These are phyloP conservation scores for Priocnemis perturbator DNA, from an alignment of 2,888 invertebrate species.

Conservation along the genomic window DNA sequence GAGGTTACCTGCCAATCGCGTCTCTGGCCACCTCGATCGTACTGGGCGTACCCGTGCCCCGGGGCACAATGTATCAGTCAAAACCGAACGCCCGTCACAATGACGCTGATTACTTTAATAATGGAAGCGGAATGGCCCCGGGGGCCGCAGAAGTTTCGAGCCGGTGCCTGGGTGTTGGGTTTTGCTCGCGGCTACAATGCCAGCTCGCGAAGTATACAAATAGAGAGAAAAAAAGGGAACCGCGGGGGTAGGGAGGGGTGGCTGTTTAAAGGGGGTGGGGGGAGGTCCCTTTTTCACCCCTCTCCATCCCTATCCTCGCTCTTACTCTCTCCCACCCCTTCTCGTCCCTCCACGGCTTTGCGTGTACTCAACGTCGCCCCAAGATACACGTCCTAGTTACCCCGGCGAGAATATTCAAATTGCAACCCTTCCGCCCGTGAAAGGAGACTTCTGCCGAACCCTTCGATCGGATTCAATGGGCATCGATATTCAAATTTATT, in stretches of 20 bases:
- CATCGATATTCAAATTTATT: conserved; percentile 76
- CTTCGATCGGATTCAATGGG: conserved; percentile 75
- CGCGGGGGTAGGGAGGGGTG: too few species aligned
- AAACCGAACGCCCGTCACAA: conserved; percentile 69
- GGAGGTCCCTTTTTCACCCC: conserved; percentile 14
- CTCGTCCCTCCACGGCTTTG: conserved; percentile 11
- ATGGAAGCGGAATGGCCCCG: conserved; percentile 69
- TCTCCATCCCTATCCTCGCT: conserved; percentile 14
- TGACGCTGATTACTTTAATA: conserved; percentile 74
- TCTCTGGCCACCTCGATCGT: conserved; percentile 3
- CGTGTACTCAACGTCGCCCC: conserved; percentile 19
- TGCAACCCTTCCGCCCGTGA: conserved; percentile 70
- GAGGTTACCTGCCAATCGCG: conserved; percentile 55
- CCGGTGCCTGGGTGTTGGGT: conserved; percentile 71
- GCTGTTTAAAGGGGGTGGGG: conserved; percentile 25
- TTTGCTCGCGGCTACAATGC: conserved; percentile 68
- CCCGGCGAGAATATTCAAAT: conserved; percentile 74
- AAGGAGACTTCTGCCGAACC: conserved; percentile 68
- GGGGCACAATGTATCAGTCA: conserved; percentile 56
- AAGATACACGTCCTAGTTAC: conserved; percentile 70
- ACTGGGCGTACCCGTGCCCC: too few species aligned
- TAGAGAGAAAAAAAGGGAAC: conserved; percentile 56
- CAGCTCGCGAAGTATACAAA: conserved; percentile 72
- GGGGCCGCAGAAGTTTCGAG: conserved; percentile 49
- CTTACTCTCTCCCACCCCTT: conserved; percentile 9